A percentile compares a stretch with the other conserved stretches of the same genome.
phyloP scores from a whole-genome alignment of 2,113 vertebrate genomes.

The Blennius ocellaris region DNA sequence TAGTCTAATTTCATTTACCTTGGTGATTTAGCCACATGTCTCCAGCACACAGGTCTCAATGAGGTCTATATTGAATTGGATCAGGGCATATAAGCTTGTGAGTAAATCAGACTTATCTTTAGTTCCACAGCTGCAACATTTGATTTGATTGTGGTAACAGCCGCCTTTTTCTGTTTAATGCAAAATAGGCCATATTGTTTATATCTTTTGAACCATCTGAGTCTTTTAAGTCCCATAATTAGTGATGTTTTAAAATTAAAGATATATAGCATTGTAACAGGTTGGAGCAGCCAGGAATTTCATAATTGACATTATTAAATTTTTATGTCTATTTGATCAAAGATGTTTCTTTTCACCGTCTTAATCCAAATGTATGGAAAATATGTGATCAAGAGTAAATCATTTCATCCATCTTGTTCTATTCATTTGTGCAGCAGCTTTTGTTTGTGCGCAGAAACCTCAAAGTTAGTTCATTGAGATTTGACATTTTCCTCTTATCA shows the following conservation, averaged over 20 bases:
- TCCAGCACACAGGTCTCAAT: constrained; percentile 63
- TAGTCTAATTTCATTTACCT: constrained; percentile 74
- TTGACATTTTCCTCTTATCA: constrained; percentile 7
- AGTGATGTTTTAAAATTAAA: no score
- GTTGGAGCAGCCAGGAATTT: no score
- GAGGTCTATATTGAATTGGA: constrained; percentile 72
- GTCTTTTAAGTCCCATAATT: no score
- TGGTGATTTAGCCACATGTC: constrained; percentile 70
- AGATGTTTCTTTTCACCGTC: no score
- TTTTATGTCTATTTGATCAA: no score
- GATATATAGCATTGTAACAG: no score
- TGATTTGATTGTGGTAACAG: background rate
- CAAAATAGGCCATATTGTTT: no score
- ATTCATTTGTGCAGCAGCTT: background rate
- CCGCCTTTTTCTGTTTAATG: no score
- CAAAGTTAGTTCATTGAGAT: constrained; percentile 18
- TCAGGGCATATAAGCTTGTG: constrained; percentile 47
- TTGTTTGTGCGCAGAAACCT: background rate
- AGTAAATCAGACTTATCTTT: constrained; percentile 45
- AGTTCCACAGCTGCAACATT: constrained; percentile 24
- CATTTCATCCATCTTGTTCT: background rate
- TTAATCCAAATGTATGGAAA: no score
- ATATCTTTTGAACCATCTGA: no score
- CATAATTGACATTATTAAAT: no score
- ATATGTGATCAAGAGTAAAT: no score